Evolutionary conservation across 2,113 vertebrate species (phyloP), one percentile per base, ranked within the genome.

Genomic region (Mormoops blainvillei): DNA sequence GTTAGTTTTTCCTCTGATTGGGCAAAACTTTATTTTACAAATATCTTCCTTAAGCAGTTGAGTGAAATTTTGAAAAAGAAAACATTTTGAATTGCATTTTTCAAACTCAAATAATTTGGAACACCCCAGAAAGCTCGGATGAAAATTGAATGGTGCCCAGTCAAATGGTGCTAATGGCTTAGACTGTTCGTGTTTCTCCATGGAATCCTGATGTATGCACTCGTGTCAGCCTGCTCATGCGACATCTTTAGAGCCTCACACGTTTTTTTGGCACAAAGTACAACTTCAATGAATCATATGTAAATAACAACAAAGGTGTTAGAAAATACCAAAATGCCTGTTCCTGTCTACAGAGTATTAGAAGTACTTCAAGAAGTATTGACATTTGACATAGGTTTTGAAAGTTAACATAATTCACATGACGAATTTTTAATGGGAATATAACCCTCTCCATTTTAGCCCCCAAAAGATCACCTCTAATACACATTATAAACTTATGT

Each of bases 281-380:
- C 5, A 71, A 45, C 12, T 68, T 84, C 63, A 68, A 24, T 33
- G 50, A 76, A 52, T 33, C 38, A 13, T 65, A 74, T 7, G 16
- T n/a, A 94, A 83, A 73, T 80, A 15, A 70, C 65, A 10, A 41
- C 19, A 38, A 63, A 26, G 20, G n/a, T n/a, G n/a, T 73, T 26
- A 24, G 33, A 74, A 82, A 95, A 61, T 33, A 87, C 48, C 36
- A 67, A 93, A 71, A 89, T 89, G 11, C 16, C 22, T 2, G n/a
- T 45, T 84, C 5, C 50, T 74, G 68, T 4, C 31, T 68, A 84
- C 22, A 78, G 71, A 70, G 4, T 70, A 54, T 56, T 74, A 54
- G n/a, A 80, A 78, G 8, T 36, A 36, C 14, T 70, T 48, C 7
- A n/a, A 81, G 52, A 92, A 65, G 16, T 7, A 26, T 0, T 58